Evolutionary conservation across 2,888 invertebrate genomes (phyloP).

Genomic region (Calameuta idolon): DNA sequence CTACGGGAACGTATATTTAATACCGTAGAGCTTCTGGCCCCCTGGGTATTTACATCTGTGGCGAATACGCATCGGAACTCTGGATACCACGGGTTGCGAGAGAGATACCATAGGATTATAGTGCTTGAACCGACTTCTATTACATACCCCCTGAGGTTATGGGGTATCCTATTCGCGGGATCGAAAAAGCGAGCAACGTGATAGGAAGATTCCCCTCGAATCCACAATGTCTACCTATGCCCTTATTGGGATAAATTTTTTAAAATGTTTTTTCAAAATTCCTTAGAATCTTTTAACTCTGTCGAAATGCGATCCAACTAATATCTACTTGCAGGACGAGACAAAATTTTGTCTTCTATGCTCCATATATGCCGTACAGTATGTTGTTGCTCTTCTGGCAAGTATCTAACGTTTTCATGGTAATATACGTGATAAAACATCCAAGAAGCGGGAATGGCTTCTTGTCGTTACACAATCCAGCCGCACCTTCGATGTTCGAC

Average conservation of each 20-base stretch:
- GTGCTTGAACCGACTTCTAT: constrained; percentile 10
- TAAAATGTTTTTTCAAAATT: not conserved
- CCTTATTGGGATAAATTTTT: not conserved
- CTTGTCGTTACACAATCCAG: constrained; percentile 22
- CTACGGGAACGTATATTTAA: constrained; percentile 57
- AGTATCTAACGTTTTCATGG: not conserved
- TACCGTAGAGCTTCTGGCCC: constrained; percentile 48
- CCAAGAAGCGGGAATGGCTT: not conserved
- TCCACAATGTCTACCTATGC: not conserved
- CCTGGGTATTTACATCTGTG: constrained; percentile 61
- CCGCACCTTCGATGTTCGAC: constrained; percentile 38
- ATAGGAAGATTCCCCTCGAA: not conserved
- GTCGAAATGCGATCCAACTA: not conserved
- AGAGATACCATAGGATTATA: constrained; percentile 6
- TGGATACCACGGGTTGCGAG: constrained; percentile 10
- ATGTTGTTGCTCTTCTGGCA: not conserved
- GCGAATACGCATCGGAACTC: constrained; percentile 44
- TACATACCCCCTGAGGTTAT: constrained; percentile 5
- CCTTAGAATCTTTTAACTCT: not conserved
- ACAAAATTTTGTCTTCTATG: not conserved
- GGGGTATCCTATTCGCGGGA: not conserved
- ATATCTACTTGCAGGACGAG: not conserved
- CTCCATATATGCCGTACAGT: not conserved
- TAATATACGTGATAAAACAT: constrained; percentile 6
- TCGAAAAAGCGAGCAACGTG: not conserved